Evolutionary conservation across 2,113 vertebrate species (phyloP).

Genomic region (Cyanoliseus patagonus): DNA sequence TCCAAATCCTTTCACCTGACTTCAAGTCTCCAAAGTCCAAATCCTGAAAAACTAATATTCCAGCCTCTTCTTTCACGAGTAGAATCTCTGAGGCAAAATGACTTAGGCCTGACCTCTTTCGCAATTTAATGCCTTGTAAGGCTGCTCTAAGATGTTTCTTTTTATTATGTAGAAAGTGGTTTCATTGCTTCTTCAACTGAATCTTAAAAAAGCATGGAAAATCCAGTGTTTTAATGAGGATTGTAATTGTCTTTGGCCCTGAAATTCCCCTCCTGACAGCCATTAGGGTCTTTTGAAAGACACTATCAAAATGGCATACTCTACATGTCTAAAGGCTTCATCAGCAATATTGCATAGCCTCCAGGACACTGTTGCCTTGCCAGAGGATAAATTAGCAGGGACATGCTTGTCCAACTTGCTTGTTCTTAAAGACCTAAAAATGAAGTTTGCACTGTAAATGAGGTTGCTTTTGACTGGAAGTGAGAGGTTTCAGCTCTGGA

Average conservation of each 20-base stretch:
- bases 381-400: neutral
- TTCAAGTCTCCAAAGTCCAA: neutral
- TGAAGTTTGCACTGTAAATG: neutral
- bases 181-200: neutral
- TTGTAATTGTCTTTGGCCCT: neutral
- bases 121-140: neutral
- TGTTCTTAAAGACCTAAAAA: neutral
- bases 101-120: constrained; percentile 8
- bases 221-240: constrained; percentile 8
- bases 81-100: neutral
- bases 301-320: neutral
- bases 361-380: neutral
- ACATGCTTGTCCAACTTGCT: neutral
- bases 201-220: neutral
- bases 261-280: neutral
- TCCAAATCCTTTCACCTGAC: neutral
- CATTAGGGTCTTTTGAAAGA: neutral
- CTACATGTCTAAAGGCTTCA: neutral
- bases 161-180: neutral
- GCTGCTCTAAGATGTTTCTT: neutral
- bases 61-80: neutral
- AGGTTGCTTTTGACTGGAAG: neutral
- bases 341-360: neutral
- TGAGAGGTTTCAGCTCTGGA: neutral
- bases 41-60: neutral